Conservation (phyloP, 2,113 vertebrate genomes). For the Ctenodactylus gundi region DNA sequence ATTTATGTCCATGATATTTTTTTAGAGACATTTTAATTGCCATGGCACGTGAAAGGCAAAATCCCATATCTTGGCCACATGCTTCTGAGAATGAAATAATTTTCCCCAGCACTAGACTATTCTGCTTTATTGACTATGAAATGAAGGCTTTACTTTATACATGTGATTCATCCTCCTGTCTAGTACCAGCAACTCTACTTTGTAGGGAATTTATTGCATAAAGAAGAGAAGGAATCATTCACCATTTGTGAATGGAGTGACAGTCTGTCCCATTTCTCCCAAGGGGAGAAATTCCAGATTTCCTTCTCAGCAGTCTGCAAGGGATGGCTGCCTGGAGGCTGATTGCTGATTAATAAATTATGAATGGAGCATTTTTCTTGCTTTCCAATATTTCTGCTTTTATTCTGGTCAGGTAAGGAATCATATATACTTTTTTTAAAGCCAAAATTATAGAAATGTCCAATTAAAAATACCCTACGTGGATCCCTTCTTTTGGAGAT, state of each 20-base stretch:
- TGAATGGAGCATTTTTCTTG: neutral
- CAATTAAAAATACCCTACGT: neutral
- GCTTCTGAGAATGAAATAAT: conserved; percentile 71
- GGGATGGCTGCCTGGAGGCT: neutral
- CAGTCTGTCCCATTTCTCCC: neutral
- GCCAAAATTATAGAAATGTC: neutral
- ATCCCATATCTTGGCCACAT: conserved; percentile 70
- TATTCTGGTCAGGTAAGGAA: neutral
- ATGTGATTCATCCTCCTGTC: neutral
- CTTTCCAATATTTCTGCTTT: neutral
- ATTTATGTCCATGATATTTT: conserved; percentile 79
- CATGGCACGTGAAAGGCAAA: conserved; percentile 68
- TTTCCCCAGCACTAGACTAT: conserved; percentile 42
- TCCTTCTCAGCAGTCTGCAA: neutral
- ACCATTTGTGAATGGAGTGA: neutral
- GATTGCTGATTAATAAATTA: neutral
- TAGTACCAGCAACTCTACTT: conserved; percentile 1
- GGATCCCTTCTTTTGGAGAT: neutral
- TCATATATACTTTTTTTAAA: neutral
- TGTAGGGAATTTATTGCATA: neutral
- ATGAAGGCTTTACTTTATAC: conserved; percentile 50
- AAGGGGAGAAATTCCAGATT: conserved; percentile 10
- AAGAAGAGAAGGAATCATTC: neutral
- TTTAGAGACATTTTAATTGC: conserved; percentile 79
- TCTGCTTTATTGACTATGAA: conserved; percentile 38